phyloP scores from a whole-genome alignment of 2,113 vertebrate species.

The Opisthocomus hoazin region DNA sequence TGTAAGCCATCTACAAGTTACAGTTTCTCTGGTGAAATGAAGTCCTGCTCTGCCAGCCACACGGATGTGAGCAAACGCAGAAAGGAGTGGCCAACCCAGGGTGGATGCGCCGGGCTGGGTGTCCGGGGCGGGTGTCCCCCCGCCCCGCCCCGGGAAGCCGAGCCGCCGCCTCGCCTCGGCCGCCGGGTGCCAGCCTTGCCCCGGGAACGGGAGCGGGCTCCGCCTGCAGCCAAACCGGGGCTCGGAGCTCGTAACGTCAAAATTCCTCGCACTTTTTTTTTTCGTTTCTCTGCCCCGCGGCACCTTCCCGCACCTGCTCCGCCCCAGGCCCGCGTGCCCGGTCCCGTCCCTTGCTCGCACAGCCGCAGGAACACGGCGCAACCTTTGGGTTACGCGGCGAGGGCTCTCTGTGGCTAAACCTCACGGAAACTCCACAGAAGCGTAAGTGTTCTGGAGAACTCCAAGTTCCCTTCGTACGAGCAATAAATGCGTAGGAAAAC shows the following conservation, averaged over 20 bases:
- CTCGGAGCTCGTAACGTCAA: neutral
- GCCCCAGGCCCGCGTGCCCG: neutral
- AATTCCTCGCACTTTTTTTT: neutral
- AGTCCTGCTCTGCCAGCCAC: neutral
- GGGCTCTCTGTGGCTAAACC: neutral
- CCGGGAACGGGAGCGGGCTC: neutral
- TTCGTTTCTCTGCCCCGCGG: neutral
- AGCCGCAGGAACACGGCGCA: neutral
- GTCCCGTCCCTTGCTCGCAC: neutral
- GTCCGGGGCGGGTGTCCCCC: neutral
- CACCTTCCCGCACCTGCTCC: neutral
- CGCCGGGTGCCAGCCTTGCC: neutral
- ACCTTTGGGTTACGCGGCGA: neutral
- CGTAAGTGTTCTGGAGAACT: neutral
- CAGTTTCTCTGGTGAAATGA: neutral
- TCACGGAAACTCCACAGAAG: neutral
- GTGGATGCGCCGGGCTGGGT: too few relatives aligned
- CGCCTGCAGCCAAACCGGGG: neutral
- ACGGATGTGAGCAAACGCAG: rapidly evolving
- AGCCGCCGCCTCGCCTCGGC: too few relatives aligned
- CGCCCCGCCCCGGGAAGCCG: neutral
- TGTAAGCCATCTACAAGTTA: neutral
- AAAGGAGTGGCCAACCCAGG: too few relatives aligned
- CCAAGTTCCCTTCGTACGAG: neutral
- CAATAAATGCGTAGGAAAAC: neutral